Conservation (phyloP, 2,113 vertebrate species). For the Trematocara nigrifrons region DNA sequence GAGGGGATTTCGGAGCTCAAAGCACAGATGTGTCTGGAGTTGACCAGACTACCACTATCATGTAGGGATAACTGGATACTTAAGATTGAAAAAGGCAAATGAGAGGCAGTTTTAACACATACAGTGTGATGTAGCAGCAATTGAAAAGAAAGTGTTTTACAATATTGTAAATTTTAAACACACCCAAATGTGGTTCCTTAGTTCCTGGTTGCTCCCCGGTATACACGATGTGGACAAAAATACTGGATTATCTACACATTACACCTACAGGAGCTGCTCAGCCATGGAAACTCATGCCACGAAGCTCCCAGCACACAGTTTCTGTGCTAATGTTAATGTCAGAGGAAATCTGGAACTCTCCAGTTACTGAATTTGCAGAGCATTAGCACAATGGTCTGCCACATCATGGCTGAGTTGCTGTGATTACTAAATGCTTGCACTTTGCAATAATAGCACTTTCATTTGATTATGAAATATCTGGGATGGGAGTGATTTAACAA, state of each 20-base stretch:
- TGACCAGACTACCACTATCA: not conserved
- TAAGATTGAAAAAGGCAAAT: not conserved
- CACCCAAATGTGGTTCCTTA: constrained; percentile 26
- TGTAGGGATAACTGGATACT: not conserved
- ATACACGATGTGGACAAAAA: not conserved
- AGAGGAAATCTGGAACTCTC: not conserved
- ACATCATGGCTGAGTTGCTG: not conserved
- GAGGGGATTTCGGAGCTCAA: constrained; percentile 3
- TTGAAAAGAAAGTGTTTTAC: not conserved
- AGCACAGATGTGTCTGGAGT: not conserved
- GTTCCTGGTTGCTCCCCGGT: constrained; percentile 11
- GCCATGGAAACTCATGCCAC: not conserved
- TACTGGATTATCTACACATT: not conserved
- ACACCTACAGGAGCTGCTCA: not conserved
- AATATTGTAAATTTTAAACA: constrained; percentile 2
- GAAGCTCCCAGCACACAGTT: not conserved
- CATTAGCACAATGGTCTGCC: not conserved
- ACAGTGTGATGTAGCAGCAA: not conserved
- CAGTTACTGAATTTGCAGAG: not conserved
- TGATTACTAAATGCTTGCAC: not conserved
- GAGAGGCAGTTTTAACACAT: not conserved
- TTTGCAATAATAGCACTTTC: not conserved
- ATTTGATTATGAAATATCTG: not conserved
- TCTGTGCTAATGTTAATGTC: not conserved
- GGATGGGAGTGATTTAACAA: not conserved